phyloP scores from a whole-genome alignment of 1,140 invertebrate genomes.

The Zelostemma sp. region DNA sequence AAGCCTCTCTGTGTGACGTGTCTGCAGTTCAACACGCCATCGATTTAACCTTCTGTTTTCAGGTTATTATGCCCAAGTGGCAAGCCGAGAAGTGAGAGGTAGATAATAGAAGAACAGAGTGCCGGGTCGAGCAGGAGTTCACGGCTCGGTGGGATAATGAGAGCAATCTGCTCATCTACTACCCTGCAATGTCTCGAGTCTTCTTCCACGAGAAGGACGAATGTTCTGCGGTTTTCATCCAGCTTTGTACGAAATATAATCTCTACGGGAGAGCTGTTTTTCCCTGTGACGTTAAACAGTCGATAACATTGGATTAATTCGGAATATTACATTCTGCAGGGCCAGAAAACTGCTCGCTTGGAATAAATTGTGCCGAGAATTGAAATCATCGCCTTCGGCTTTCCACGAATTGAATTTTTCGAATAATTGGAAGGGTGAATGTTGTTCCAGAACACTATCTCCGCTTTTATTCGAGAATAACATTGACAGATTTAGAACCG shows the following conservation, averaged over 20 bases:
- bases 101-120: constrained; percentile 51
- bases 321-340: background rate
- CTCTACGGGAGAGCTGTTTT: constrained; percentile 11
- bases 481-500: constrained; percentile 37
- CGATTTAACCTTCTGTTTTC: constrained; percentile 52
- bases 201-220: constrained; percentile 38
- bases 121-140: constrained; percentile 46
- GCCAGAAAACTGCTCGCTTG: too few relatives aligned
- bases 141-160: constrained; percentile 56
- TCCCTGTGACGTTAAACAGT: constrained; percentile 19
- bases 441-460: too few relatives aligned
- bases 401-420: too few relatives aligned
- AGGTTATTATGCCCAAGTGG: constrained; percentile 50
- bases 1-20: constrained; percentile 15
- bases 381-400: too few relatives aligned
- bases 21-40: constrained; percentile 35
- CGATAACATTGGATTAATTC: constrained; percentile 7
- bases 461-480: constrained; percentile 22
- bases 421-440: too few relatives aligned
- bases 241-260: constrained; percentile 5
- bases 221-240: constrained; percentile 34
- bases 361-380: background rate
- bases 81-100: constrained; percentile 35
- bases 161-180: constrained; percentile 60
- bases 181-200: constrained; percentile 52